Percentiles rank a stretch among this genome's conserved stretches.
Conservation (phyloP, 2,888 invertebrate genomes). For the Mesoligia furuncula region DNA sequence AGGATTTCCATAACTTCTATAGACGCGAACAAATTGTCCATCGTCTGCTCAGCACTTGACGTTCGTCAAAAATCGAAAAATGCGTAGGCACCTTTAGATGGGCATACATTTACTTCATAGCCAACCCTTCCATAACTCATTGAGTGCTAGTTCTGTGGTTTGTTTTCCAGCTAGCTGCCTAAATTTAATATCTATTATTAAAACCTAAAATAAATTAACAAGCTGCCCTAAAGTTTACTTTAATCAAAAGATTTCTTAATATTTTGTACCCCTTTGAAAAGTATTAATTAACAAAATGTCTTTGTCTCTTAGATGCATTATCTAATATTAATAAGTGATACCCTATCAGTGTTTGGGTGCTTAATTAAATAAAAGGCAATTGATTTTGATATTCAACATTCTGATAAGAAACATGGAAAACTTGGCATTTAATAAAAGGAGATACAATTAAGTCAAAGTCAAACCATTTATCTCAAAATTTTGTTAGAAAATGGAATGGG, state of each 20-base stretch:
- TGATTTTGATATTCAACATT: background rate
- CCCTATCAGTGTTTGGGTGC: conserved; percentile 6
- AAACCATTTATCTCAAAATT: background rate
- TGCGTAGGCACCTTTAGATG: background rate
- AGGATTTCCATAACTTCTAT: background rate
- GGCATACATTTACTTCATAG: background rate
- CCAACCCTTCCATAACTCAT: background rate
- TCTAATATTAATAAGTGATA: conserved; percentile 18
- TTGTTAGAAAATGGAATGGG: background rate
- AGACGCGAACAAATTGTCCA: background rate
- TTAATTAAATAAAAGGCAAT: conserved; percentile 25
- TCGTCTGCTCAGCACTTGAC: background rate
- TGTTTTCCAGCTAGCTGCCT: background rate
- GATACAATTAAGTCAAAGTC: background rate
- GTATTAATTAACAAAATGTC: conserved; percentile 59
- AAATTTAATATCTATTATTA: background rate
- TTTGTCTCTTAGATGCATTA: conserved; percentile 17
- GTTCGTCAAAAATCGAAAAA: background rate
- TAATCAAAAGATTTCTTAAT: background rate
- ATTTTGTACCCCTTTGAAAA: conserved; percentile 55
- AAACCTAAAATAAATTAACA: background rate
- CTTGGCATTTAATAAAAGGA: background rate
- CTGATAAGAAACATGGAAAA: background rate
- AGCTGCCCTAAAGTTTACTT: background rate
- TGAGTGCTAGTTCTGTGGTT: background rate